These are phyloP conservation scores for Parotia lawesii DNA, from an alignment of 2,113 vertebrate species.

Conservation along the genomic window DNA sequence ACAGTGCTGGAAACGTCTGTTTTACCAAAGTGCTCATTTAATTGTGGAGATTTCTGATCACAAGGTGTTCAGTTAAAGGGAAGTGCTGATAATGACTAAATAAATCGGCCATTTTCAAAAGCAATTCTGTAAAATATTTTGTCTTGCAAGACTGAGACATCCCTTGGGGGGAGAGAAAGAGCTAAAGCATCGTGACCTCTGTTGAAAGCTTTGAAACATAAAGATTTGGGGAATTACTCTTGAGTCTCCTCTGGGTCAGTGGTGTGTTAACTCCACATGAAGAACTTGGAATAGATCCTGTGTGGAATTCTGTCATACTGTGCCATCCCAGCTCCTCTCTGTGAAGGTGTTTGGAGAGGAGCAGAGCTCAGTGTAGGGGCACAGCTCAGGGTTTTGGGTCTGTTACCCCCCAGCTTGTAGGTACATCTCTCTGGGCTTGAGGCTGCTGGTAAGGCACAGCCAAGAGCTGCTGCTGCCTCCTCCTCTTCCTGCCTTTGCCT, in stretches of 20 bases:
- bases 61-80: background rate
- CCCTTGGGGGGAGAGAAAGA: background rate
- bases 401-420: background rate
- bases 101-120: background rate
- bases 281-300: background rate
- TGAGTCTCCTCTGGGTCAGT: background rate
- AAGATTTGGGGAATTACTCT: background rate
- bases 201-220: background rate
- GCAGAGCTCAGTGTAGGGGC: background rate
- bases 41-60: background rate
- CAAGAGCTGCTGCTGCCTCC: background rate
- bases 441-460: background rate
- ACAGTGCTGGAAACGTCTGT: background rate
- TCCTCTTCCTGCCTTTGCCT: background rate
- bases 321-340: background rate
- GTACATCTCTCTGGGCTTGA: background rate
- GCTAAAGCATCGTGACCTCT: fast-evolving
- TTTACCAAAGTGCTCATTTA: background rate
- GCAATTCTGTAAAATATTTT: background rate
- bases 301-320: fast-evolving
- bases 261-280: background rate
- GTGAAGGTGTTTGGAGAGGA: background rate
- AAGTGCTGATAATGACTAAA: background rate
- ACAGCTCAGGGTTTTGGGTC: background rate
- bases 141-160: background rate